Evolutionary conservation across 2,888 invertebrate species (phyloP).

Genomic region (Desoria tigrina): DNA sequence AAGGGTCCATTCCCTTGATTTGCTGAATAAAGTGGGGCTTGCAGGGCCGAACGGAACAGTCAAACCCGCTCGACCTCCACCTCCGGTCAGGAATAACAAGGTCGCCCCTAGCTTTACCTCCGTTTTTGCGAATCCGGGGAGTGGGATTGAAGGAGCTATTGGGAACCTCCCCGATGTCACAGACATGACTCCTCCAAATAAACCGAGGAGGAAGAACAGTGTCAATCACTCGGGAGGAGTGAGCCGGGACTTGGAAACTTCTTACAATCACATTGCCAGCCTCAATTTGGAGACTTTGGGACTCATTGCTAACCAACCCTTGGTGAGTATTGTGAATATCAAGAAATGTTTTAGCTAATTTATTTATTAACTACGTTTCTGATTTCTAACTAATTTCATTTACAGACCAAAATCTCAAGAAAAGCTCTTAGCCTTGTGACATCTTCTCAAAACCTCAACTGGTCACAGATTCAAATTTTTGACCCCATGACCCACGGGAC

Average conservation of each 20-base stretch:
- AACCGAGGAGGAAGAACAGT: constrained; percentile 48
- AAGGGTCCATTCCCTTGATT: constrained; percentile 51
- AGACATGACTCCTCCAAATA: constrained; percentile 46
- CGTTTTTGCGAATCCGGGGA: constrained; percentile 47
- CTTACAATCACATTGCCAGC: constrained; percentile 50
- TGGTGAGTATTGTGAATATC: constrained; percentile 45
- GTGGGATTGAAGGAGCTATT: not conserved
- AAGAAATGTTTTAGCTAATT: too few relatives aligned
- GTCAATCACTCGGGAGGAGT: constrained; percentile 25
- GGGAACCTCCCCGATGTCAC: not conserved
- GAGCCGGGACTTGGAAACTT: constrained; percentile 40
- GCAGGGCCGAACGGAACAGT: constrained; percentile 25
- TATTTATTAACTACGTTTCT: too few relatives aligned
- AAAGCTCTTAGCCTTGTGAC: constrained; percentile 26
- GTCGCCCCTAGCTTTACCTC: constrained; percentile 52
- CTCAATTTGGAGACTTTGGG: constrained; percentile 52
- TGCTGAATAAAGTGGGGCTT: constrained; percentile 46
- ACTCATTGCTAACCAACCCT: constrained; percentile 51
- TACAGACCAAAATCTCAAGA: constrained; percentile 47
- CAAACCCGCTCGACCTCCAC: constrained; percentile 52
- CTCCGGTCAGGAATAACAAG: constrained; percentile 48
- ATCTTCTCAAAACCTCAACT: constrained; percentile 34
- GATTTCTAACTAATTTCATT: constrained; percentile 15
- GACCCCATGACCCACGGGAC: constrained; percentile 38
- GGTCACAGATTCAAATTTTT: constrained; percentile 34